These are phyloP conservation scores for Petrolisthes cinctipes DNA, from an alignment of 2,888 invertebrate genomes.

Conservation along the genomic window DNA sequence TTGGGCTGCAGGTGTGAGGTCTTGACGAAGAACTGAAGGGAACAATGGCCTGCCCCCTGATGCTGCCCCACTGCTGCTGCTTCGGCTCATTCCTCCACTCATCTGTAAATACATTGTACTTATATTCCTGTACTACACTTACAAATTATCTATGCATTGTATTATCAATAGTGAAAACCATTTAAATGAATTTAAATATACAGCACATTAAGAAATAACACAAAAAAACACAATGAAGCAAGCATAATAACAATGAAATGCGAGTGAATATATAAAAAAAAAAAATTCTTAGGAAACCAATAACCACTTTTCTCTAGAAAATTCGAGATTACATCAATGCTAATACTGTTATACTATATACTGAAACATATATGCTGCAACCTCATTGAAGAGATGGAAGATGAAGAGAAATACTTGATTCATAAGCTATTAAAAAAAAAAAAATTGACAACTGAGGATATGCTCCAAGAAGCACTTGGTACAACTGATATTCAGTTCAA, in stretches of 20 bases:
- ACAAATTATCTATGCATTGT: not conserved
- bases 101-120: conserved; percentile 42
- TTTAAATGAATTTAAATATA: not conserved
- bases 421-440: not conserved
- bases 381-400: not conserved
- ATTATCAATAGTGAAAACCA: not conserved
- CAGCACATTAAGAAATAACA: not conserved
- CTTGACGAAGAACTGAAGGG: conserved; percentile 37
- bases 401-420: not conserved
- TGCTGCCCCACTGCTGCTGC: conserved; percentile 46
- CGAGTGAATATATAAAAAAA: not conserved
- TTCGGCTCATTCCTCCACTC: conserved; percentile 36
- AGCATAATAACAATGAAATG: not conserved
- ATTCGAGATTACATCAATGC: not conserved
- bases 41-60: conserved; percentile 34
- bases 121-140: conserved; percentile 1
- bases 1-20: conserved; percentile 33
- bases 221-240: not conserved
- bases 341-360: not conserved
- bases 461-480: conserved; percentile 57
- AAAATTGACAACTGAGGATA: conserved; percentile 32
- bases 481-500: conserved; percentile 36
- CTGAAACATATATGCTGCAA: not conserved
- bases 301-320: not conserved
- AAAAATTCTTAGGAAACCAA: not conserved